Percentiles rank a stretch among this genome's conserved stretches.
Conservation (phyloP, 2,113 vertebrate species). For the Platycercus adscitus region DNA sequence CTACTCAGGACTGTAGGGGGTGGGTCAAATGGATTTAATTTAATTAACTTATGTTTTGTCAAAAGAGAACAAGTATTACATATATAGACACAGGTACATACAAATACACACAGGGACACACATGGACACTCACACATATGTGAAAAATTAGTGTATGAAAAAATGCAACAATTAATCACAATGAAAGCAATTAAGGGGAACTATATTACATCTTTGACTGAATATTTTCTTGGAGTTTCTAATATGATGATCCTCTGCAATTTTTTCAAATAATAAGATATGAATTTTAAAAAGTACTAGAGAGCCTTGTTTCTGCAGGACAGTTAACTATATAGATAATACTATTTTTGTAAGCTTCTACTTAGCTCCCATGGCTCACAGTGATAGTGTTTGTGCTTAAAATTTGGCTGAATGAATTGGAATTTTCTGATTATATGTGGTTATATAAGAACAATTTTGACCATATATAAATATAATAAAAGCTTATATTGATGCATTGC, state of each 20-base stretch:
- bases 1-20: background rate
- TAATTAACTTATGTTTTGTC: background rate
- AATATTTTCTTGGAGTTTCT: background rate
- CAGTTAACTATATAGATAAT: background rate
- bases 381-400: background rate
- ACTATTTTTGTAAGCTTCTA: background rate
- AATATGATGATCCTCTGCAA: background rate
- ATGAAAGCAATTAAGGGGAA: background rate
- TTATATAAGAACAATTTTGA: background rate
- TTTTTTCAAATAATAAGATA: background rate
- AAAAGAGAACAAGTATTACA: background rate
- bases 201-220: background rate
- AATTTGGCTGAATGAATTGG: background rate
- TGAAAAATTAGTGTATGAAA: background rate
- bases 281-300: background rate
- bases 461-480: background rate
- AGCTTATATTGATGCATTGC: background rate
- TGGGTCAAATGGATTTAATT: background rate
- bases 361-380: background rate
- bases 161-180: background rate
- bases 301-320: background rate
- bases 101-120: background rate
- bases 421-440: background rate
- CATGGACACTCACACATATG: background rate
- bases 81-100: background rate